phyloP scores from a whole-genome alignment of 2,797 vertebrate species.

The Tragelaphus eurycerus region DNA sequence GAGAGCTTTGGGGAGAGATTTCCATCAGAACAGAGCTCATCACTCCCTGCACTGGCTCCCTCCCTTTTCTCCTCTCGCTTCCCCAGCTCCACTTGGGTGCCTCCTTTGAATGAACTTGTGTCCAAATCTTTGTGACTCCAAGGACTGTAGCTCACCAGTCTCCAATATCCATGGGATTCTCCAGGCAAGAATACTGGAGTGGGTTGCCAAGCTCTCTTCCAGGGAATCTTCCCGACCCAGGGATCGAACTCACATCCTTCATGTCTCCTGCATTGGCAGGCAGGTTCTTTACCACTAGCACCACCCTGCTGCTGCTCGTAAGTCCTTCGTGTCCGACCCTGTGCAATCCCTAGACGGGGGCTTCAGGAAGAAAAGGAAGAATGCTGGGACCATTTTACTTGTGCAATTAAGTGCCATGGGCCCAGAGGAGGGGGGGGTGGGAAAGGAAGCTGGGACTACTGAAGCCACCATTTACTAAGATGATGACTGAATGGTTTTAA shows the following conservation, averaged over 20 bases:
- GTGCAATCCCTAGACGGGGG: too few species aligned
- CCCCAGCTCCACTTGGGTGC: background rate
- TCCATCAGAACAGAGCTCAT: background rate
- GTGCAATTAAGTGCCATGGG: too few species aligned
- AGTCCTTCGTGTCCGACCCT: too few species aligned
- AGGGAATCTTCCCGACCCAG: background rate
- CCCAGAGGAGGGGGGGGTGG: too few species aligned
- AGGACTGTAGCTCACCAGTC: background rate
- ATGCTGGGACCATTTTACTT: background rate
- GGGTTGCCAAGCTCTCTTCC: background rate
- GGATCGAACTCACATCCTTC: background rate
- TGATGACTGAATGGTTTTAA: background rate
- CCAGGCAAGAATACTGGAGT: background rate
- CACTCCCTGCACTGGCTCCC: background rate
- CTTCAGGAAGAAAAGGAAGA: too few species aligned
- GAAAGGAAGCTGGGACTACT: too few species aligned
- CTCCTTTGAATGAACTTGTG: background rate
- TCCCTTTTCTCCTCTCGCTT: fast-evolving
- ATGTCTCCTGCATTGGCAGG: background rate
- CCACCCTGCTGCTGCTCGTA: background rate
- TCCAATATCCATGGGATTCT: background rate
- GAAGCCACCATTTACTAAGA: too few species aligned
- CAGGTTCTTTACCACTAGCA: background rate
- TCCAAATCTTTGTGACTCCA: background rate
- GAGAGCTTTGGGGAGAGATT: background rate